Evolutionary conservation across 53 echinoderm and acorn worm genomes (phyloP), one percentile per base, ranked within the genome.

Genomic region (Stichopus horrens): DNA sequence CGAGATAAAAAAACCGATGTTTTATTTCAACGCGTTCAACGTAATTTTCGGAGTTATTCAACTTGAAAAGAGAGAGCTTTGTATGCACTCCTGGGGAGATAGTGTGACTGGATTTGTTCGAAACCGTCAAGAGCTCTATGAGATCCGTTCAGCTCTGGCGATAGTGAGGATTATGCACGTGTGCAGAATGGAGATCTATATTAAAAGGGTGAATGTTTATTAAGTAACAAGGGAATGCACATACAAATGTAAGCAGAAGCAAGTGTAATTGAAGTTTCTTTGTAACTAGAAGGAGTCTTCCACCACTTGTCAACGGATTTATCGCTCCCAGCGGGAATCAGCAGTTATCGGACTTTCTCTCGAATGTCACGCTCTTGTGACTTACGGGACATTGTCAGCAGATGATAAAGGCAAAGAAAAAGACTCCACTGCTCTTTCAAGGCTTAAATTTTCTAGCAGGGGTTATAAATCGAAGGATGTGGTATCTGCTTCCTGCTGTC

Each of bases 281-380:
- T 16, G 6, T 20, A 71, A 18, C 71, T 21, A 4, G 4, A 7
- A 16, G 18, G 71, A 71, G 18, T 16, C 71, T 71, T 71, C 19
- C n/a, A 16, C 71, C 18, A 71, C n/a, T n/a, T 20, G 71, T 18
- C n/a, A 57, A 81, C 21, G 55, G 81, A 81, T 81, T 81, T 81
- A 81, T 20, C 57, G n/a, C 21, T 58, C 58, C 81, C 21, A 13
- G 4, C 20, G 53, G 81, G 81, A 21, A 81, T 56, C 20, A 7
- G 56, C 20, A 9, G 81, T 56, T 81, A 81, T 81, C 57, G 9
- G 81, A 81, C 81, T 57, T 58, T 81, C 19, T 14, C n/a, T 81
- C 58, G 21, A 19, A 22, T 58, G 21, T 81, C 81, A 81, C 22
- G 81, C 22, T 81, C 21, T n/a, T 58, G 21, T 56, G 57, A 56